Evolutionary conservation across 1,140 invertebrate species (phyloP).

Genomic region (Galleria mellonella): DNA sequence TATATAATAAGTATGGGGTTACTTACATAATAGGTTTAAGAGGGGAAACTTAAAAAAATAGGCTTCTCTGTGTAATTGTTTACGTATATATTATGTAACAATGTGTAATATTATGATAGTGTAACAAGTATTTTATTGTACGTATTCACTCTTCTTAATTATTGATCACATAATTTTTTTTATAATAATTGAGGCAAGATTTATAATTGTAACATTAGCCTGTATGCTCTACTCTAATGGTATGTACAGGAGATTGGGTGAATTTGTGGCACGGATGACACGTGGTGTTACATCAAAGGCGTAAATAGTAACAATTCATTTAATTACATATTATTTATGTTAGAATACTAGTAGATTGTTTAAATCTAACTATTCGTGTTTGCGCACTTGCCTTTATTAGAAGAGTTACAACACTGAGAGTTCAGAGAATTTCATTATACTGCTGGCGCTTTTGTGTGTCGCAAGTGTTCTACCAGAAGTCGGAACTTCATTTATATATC

Average conservation of each 20-base stretch:
- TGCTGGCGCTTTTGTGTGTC: constrained; percentile 56
- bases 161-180: constrained; percentile 41
- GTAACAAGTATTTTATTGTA: constrained; percentile 66
- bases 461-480: constrained; percentile 56
- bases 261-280: constrained; percentile 8
- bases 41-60: constrained; percentile 58
- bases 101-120: constrained; percentile 63
- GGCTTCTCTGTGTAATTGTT: constrained; percentile 45
- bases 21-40: constrained; percentile 25
- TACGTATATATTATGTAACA: constrained; percentile 58
- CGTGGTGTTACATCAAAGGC: constrained; percentile 24
- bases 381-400: too few species aligned
- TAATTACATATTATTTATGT: not conserved
- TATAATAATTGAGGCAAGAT: constrained; percentile 40
- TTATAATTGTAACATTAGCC: constrained; percentile 29
- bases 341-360: too few species aligned
- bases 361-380: too few species aligned
- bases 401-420: too few species aligned
- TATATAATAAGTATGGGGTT: constrained; percentile 14
- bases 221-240: constrained; percentile 12
- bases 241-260: constrained; percentile 12
- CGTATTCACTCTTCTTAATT: constrained; percentile 63
- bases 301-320: constrained; percentile 27
- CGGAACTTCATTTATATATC: constrained; percentile 46
- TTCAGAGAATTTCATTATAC: too few species aligned